These are phyloP conservation scores for Mayetiola destructor DNA, from an alignment of 2,888 invertebrate genomes.

Conservation along the genomic window DNA sequence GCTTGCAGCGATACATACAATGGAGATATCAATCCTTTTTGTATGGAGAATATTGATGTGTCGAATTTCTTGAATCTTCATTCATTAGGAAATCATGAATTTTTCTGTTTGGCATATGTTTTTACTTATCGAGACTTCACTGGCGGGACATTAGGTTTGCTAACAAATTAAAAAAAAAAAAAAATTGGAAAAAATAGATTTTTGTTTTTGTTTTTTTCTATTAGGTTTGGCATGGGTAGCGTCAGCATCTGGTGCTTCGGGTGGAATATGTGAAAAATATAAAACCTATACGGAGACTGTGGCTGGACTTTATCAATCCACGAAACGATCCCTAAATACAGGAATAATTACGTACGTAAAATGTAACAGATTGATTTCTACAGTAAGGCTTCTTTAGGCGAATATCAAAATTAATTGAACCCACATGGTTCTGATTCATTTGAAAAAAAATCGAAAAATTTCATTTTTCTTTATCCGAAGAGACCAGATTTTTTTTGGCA, in stretches of 20 bases:
- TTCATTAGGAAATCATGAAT: slow-evolving; percentile 91
- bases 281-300: slow-evolving; percentile 94
- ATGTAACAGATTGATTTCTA: no score
- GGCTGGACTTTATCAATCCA: slow-evolving; percentile 85
- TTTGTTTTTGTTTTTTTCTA: no score
- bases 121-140: slow-evolving; percentile 59
- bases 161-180: no score
- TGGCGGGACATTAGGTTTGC: background rate
- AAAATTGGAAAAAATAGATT: no score
- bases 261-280: slow-evolving; percentile 96
- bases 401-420: no score
- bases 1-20: slow-evolving; percentile 48
- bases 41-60: slow-evolving; percentile 94
- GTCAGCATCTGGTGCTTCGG: slow-evolving; percentile 91
- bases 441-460: no score
- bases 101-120: slow-evolving; percentile 98
- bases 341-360: slow-evolving; percentile 98
- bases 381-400: no score
- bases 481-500: no score
- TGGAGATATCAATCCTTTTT: slow-evolving; percentile 74
- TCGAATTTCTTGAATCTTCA: slow-evolving; percentile 97
- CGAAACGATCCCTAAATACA: slow-evolving; percentile 88
- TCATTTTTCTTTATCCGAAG: no score
- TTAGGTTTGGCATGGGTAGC: slow-evolving; percentile 99
- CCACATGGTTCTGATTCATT: no score